Base-by-base conservation (phyloP, 2,113 vertebrate genomes). In the Leptobrachium leishanense region DNA sequence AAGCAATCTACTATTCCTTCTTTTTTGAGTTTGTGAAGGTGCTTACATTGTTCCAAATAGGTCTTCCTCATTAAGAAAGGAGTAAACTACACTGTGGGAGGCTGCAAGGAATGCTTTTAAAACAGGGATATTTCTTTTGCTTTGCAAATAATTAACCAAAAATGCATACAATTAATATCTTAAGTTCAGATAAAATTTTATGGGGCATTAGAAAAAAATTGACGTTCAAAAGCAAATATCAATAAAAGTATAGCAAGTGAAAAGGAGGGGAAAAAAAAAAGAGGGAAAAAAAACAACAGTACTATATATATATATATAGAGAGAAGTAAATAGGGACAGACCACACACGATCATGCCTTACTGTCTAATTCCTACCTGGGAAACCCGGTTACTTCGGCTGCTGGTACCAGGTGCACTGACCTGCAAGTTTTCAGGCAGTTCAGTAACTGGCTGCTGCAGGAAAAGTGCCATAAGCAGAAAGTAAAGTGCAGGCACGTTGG, bases 401-500 rank as follows among this genome's bases (percentile, higher is more conserved):
- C 88, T 88, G 90, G 84, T 88, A 90, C 90, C 89, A 88, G 92
- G 91, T 8, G 86, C 92, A 93, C 93, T 94, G 92, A 98, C 96
- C 96, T 99, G 97, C 89, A 97, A 95, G 90, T 96, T 96, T 90
- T 97, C 97, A 8, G 97, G 97, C 92, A 98, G 94, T 86, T 98
- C 95, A 41, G 91, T 96, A 87, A 98, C 94, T 0, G 98, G 98
- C 91, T 99, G 97, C 90, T 99, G 98, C 81, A 99, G 93, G 88
- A 99, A 98, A 54, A 99, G 89, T 1, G 97, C 96, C 97, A 99
- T 99, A 78, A 99, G 95, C 83, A 99, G 94, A 84, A 99, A 98
- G 87, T 99, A 99, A 71, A 99, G 94, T 39, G 98, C 96, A 1
- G 98, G 96, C 8, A 98, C 97, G 0, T 96, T 99, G 2, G 96